Conservation (phyloP, 2,797 vertebrate species). For the Leptoclinus maculatus region DNA sequence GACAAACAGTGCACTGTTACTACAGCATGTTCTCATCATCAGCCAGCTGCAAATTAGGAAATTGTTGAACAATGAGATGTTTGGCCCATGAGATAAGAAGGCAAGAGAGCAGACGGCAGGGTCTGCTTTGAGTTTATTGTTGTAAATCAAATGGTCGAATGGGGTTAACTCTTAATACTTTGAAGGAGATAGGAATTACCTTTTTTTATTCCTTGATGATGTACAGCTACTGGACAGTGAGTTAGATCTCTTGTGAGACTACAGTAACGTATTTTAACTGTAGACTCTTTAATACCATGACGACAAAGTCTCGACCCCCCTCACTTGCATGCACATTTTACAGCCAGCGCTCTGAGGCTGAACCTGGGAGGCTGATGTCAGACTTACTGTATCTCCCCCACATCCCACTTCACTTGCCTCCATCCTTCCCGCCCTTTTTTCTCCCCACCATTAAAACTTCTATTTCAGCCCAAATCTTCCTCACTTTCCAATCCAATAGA, state of each 20-base stretch:
- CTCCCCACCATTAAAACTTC: neutral
- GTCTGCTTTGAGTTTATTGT: conserved; percentile 18
- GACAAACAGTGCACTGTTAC: conserved; percentile 72
- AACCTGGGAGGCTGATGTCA: conserved; percentile 51
- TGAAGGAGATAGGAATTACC: neutral
- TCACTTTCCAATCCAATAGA: neutral
- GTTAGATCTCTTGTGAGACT: neutral
- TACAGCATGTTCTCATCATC: conserved; percentile 61
- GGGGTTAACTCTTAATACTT: neutral
- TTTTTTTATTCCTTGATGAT: neutral
- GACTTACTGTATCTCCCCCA: conserved; percentile 29
- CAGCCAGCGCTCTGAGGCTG: conserved; percentile 35
- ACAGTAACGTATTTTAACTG: neutral
- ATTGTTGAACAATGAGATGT: conserved; percentile 57
- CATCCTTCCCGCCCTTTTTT: neutral
- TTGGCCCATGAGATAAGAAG: conserved; percentile 14
- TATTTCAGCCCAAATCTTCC: conserved; percentile 6
- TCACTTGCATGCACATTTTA: conserved; percentile 16
- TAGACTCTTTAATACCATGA: conserved; percentile 8
- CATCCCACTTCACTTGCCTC: conserved; percentile 18
- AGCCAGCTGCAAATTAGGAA: conserved; percentile 68
- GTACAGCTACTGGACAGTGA: conserved; percentile 6
- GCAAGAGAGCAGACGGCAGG: conserved; percentile 12
- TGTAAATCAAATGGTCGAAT: conserved; percentile 36
- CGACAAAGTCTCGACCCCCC: conserved; percentile 46